A percentile compares a stretch with the other conserved stretches of the same genome.
Evolutionary conservation across 1,140 invertebrate species (phyloP).

Genomic region (Pogonomyrmex californicus): DNA sequence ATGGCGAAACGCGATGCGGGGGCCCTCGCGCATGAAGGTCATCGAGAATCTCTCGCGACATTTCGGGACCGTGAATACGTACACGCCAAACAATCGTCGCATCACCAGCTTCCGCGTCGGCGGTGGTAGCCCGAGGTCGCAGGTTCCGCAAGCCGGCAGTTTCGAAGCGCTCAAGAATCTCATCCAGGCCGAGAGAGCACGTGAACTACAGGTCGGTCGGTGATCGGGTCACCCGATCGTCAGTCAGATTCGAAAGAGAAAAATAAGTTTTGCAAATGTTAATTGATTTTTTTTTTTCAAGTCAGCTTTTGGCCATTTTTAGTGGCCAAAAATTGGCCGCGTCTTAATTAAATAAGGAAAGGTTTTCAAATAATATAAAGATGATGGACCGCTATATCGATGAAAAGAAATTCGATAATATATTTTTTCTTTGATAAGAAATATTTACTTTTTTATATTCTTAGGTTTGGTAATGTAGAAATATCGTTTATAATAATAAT

Average conservation of each 20-base stretch:
- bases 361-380: too few species aligned
- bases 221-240: neutral
- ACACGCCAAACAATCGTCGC: slow-evolving; percentile 79
- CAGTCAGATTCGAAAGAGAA: neutral
- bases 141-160: slow-evolving; percentile 88
- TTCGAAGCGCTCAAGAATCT: slow-evolving; percentile 90
- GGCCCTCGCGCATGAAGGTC: slow-evolving; percentile 78
- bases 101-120: slow-evolving; percentile 78
- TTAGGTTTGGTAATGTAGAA: neutral
- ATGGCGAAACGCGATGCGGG: slow-evolving; percentile 82
- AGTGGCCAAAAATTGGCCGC: too few species aligned
- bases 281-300: too few species aligned
- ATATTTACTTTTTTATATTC: too few species aligned
- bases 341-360: too few species aligned
- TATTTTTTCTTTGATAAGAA: too few species aligned
- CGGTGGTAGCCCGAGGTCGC: slow-evolving; percentile 75
- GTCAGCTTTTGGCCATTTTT: too few species aligned
- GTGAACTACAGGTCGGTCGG: slow-evolving; percentile 87
- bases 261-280: too few species aligned
- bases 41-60: slow-evolving; percentile 85
- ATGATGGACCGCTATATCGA: too few species aligned
- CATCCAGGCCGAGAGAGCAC: slow-evolving; percentile 89
- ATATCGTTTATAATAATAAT: slow-evolving; percentile 8
- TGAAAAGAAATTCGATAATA: too few species aligned
- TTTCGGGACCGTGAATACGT: slow-evolving; percentile 84